Evolutionary conservation across 1,140 invertebrate species (phyloP).

Genomic region (Chlorops oryzae): DNA sequence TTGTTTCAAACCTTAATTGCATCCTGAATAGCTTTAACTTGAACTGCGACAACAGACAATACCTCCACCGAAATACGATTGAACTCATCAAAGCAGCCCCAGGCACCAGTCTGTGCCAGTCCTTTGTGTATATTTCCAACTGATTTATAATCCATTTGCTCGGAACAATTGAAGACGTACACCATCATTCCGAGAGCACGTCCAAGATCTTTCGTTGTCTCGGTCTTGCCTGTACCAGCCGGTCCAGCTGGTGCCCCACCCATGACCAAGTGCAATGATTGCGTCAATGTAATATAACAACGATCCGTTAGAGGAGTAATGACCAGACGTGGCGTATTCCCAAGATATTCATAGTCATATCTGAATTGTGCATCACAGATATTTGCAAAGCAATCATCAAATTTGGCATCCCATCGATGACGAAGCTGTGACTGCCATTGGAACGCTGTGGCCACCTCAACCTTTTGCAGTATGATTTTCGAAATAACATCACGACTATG

Average conservation of each 20-base stretch:
- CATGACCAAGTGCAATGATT: conserved; percentile 84
- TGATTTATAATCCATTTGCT: conserved; percentile 95
- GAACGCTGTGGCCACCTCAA: conserved; percentile 76
- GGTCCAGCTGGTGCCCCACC: conserved; percentile 87
- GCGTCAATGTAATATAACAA: conserved; percentile 87
- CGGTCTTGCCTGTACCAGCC: conserved; percentile 83
- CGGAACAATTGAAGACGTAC: conserved; percentile 93
- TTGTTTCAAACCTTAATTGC: conserved; percentile 60
- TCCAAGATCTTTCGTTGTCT: conserved; percentile 90
- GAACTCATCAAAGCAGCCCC: conserved; percentile 95
- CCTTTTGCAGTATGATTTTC: conserved; percentile 74
- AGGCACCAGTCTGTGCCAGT: conserved; percentile 85
- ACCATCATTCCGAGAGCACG: conserved; percentile 88
- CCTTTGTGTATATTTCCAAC: conserved; percentile 87
- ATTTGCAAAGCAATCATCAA: conserved; percentile 82
- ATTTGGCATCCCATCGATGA: conserved; percentile 78
- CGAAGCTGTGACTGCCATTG: conserved; percentile 88
- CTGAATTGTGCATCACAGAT: conserved; percentile 86
- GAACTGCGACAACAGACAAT: conserved; percentile 86
- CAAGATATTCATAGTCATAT: conserved; percentile 93
- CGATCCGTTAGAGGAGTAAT: conserved; percentile 85
- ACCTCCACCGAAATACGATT: conserved; percentile 91
- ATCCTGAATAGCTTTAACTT: conserved; percentile 74
- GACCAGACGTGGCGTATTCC: conserved; percentile 79
- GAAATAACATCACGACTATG: conserved; percentile 82